These are phyloP conservation scores for Luperina testacea DNA, from an alignment of 2,888 invertebrate genomes.

Conservation along the genomic window DNA sequence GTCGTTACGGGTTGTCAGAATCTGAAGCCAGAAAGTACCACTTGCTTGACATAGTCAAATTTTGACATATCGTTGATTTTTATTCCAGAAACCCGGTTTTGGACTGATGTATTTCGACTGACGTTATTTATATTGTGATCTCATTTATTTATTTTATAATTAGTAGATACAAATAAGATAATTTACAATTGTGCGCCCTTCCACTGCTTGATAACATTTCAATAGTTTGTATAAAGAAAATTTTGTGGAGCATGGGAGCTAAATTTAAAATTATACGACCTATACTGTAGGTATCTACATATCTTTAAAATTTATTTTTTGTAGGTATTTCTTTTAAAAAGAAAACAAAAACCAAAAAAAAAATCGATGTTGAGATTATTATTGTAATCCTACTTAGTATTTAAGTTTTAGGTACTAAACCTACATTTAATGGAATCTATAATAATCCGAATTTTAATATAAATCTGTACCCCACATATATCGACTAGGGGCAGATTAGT, in stretches of 20 bases:
- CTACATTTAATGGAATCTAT: slow-evolving; percentile 35
- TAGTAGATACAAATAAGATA: not conserved
- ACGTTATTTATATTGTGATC: slow-evolving; percentile 7
- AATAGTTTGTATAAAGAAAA: slow-evolving; percentile 5
- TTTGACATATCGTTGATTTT: not conserved
- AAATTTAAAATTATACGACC: not conserved
- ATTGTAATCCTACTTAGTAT: slow-evolving; percentile 47
- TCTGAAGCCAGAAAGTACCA: not conserved
- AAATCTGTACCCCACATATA: not conserved
- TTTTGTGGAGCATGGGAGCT: not conserved
- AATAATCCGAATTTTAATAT: not conserved
- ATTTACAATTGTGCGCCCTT: slow-evolving; percentile 17
- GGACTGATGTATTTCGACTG: slow-evolving; percentile 22
- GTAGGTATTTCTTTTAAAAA: not conserved
- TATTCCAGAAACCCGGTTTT: not conserved
- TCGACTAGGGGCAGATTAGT: not conserved
- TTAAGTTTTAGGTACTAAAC: slow-evolving; percentile 40
- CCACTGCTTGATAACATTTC: not conserved
- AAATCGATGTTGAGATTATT: slow-evolving; percentile 39
- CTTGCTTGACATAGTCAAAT: not conserved
- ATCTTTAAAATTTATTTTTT: not conserved
- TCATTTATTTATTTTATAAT: not conserved
- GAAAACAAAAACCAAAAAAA: not conserved
- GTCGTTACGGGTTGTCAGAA: not conserved
- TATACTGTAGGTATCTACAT: not conserved